Evolutionary conservation across 2,113 vertebrate species (phyloP).

Genomic region (Lamprologus tigripictilis): DNA sequence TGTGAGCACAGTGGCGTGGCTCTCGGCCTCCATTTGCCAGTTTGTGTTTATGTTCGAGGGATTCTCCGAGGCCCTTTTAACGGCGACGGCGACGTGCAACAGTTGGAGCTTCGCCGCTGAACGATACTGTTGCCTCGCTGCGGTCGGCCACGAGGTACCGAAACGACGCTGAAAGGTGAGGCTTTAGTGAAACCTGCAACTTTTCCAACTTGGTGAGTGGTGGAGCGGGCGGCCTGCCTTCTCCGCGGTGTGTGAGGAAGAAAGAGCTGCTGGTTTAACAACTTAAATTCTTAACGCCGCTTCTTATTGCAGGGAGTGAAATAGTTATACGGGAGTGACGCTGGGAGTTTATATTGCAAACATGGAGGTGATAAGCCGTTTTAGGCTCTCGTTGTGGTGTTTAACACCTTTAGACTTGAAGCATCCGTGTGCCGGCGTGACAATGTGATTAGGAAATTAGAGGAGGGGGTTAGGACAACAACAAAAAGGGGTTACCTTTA

Average conservation of each 20-base stretch:
- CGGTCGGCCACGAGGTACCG: not conserved
- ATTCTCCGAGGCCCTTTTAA: not conserved
- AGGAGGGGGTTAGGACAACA: not conserved
- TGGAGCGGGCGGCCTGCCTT: slow-evolving; percentile 29
- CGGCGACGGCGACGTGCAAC: slow-evolving; percentile 18
- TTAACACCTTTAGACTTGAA: slow-evolving; percentile 37
- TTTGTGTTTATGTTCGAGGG: slow-evolving; percentile 58
- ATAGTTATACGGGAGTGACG: not conserved
- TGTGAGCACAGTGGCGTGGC: slow-evolving; percentile 49
- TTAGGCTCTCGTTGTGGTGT: not conserved
- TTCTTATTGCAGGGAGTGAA: not conserved
- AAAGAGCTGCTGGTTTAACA: not conserved
- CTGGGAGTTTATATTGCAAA: not conserved
- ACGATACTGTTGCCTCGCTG: not conserved
- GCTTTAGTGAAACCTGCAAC: slow-evolving; percentile 41
- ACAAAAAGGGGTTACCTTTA: not conserved
- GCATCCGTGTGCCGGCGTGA: slow-evolving; percentile 31
- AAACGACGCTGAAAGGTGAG: slow-evolving; percentile 10
- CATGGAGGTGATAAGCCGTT: not conserved
- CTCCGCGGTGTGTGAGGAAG: slow-evolving; percentile 13
- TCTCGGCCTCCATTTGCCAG: slow-evolving; percentile 65
- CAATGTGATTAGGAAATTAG: not conserved
- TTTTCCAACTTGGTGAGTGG: slow-evolving; percentile 58
- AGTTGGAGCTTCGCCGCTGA: slow-evolving; percentile 13
- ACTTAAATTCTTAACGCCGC: not conserved